These are phyloP conservation scores for Monoplex corrugatus DNA, from an alignment of 2,888 invertebrate genomes.

Conservation along the genomic window DNA sequence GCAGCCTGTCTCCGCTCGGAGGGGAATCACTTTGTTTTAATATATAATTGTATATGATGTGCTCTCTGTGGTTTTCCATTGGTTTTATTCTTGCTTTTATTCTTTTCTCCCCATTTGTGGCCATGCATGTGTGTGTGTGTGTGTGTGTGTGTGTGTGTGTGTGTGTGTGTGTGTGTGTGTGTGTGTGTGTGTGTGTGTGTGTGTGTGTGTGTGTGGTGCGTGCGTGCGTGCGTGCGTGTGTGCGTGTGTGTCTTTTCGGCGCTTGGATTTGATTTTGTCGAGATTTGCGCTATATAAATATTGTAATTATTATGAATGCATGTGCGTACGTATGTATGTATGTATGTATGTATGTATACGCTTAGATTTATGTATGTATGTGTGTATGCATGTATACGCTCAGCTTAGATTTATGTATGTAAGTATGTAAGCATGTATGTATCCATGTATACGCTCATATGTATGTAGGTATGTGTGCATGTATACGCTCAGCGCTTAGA, in stretches of 20 bases:
- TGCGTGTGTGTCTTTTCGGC: not conserved
- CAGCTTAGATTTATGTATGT: too few relatives aligned
- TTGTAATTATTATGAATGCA: not conserved
- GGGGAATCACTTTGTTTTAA: too few relatives aligned
- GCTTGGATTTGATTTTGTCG: not conserved
- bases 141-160: not conserved
- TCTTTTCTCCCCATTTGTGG: too few relatives aligned
- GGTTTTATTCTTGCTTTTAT: too few relatives aligned
- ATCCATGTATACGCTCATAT: too few relatives aligned
- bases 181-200: not conserved
- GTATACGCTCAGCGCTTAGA: too few relatives aligned
- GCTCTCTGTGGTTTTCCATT: too few relatives aligned
- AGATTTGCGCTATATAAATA: not conserved
- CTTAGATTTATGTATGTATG: not conserved
- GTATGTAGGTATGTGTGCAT: too few relatives aligned
- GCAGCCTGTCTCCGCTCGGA: too few relatives aligned
- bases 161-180: not conserved
- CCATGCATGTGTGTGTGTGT: not conserved
- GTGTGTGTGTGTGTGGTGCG: not conserved
- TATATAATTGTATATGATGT: too few relatives aligned
- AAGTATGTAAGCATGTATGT: not conserved
- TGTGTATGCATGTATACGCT: conserved; percentile 20
- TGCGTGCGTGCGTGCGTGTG: not conserved
- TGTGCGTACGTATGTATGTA: conserved; percentile 3
- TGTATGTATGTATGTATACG: conserved; percentile 15